These are phyloP conservation scores for Lepilemur ruficaudatus DNA, from an alignment of 2,797 vertebrate species.

Conservation along the genomic window DNA sequence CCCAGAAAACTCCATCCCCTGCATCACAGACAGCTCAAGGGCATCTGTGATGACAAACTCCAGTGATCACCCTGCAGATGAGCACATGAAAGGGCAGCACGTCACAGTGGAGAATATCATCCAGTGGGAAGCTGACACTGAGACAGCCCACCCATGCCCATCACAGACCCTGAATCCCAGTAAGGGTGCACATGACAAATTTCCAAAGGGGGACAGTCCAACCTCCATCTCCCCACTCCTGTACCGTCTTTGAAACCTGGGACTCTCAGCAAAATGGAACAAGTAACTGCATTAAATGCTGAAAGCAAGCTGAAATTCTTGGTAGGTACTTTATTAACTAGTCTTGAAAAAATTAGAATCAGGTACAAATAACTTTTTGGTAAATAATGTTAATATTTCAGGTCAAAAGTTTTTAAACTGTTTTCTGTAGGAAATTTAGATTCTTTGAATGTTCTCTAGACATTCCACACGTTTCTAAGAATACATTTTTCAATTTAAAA, in stretches of 20 bases:
- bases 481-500: background rate
- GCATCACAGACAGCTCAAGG: background rate
- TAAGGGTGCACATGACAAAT: background rate
- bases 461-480: background rate
- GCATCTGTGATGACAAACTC: background rate
- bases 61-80: background rate
- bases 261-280: background rate
- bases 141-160: background rate
- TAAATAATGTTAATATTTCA: background rate
- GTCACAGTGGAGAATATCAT: background rate
- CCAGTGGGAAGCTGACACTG: background rate
- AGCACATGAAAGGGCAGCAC: no score
- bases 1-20: background rate
- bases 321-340: background rate
- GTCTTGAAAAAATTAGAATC: background rate
- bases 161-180: background rate
- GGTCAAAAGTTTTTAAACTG: background rate
- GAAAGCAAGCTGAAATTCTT: background rate
- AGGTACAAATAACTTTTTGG: background rate
- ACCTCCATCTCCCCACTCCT: background rate
- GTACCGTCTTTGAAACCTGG: background rate
- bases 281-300: background rate
- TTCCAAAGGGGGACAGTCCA: background rate
- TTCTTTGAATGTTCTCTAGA: background rate
- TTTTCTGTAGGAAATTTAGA: background rate